Conservation (phyloP, 2,113 vertebrate genomes). For the Tretioscincus oriximinensis region DNA sequence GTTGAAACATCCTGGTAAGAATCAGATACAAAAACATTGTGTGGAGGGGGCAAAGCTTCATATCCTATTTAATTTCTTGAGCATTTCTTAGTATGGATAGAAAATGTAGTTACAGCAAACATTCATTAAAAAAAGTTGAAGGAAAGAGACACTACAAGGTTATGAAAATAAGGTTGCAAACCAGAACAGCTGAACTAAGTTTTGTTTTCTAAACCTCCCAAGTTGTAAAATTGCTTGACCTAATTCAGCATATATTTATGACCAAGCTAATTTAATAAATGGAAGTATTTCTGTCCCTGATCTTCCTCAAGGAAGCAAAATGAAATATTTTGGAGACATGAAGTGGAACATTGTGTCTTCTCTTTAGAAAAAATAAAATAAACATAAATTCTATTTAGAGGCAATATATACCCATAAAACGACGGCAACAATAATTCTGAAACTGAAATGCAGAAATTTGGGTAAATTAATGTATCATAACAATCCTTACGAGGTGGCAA, state of each 20-base stretch:
- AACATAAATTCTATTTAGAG: constrained; percentile 38
- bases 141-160: constrained; percentile 57
- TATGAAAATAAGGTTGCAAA: constrained; percentile 67
- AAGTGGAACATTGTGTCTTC: constrained; percentile 25
- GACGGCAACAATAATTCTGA: background rate
- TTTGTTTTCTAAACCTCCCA: constrained; percentile 70
- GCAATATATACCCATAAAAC: background rate
- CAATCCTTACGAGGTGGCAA: background rate
- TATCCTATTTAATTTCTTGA: background rate
- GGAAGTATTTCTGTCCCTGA: constrained; percentile 69
- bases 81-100: background rate
- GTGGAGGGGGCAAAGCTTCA: background rate
- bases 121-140: constrained; percentile 28
- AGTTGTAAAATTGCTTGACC: constrained; percentile 64
- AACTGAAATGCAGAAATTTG: background rate
- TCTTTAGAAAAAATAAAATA: constrained; percentile 29
- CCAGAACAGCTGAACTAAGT: constrained; percentile 52
- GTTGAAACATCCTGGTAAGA: too few relatives aligned
- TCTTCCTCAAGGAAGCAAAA: constrained; percentile 61
- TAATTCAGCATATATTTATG: constrained; percentile 69
- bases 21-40: too few relatives aligned
- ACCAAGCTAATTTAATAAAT: constrained; percentile 74
- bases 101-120: constrained; percentile 15
- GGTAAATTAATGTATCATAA: background rate
- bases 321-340: constrained; percentile 41